Conservation (phyloP, 2,888 invertebrate genomes). For the Andrena bicolor region DNA sequence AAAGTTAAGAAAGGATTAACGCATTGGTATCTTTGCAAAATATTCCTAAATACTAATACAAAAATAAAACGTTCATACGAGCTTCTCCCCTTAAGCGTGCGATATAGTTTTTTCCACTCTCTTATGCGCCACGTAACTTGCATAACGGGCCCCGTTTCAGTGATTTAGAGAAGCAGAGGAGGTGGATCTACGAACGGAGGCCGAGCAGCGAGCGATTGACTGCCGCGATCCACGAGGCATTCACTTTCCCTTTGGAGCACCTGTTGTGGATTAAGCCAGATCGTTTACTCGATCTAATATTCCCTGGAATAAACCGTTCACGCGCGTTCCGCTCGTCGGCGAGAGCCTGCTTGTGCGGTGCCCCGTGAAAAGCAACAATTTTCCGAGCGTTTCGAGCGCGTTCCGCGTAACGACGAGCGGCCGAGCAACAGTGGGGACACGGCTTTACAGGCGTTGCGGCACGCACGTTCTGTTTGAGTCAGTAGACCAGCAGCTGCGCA, state of each 20-base stretch:
- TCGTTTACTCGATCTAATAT: neutral
- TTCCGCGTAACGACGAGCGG: neutral
- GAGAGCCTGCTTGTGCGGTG: neutral
- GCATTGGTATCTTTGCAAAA: no score
- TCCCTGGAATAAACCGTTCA: no score
- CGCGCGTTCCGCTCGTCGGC: neutral
- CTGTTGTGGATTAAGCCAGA: neutral
- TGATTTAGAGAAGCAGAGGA: neutral
- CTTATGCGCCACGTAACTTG: no score
- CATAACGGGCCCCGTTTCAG: no score
- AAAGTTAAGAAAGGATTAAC: no score
- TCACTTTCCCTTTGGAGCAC: neutral
- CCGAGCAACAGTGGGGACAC: neutral
- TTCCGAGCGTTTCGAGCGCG: neutral
- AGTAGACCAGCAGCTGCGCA: constrained; percentile 43
- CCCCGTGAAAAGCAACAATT: neutral
- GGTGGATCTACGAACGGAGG: neutral
- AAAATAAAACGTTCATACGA: no score
- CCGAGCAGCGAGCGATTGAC: neutral
- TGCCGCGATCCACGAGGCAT: constrained; percentile 1
- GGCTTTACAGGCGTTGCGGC: neutral
- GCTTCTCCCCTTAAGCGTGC: no score
- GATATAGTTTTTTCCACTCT: no score
- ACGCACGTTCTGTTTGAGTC: constrained; percentile 32
- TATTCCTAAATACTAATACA: no score